phyloP scores from a whole-genome alignment of 2,797 vertebrate genomes.

The Sebastes minor region DNA sequence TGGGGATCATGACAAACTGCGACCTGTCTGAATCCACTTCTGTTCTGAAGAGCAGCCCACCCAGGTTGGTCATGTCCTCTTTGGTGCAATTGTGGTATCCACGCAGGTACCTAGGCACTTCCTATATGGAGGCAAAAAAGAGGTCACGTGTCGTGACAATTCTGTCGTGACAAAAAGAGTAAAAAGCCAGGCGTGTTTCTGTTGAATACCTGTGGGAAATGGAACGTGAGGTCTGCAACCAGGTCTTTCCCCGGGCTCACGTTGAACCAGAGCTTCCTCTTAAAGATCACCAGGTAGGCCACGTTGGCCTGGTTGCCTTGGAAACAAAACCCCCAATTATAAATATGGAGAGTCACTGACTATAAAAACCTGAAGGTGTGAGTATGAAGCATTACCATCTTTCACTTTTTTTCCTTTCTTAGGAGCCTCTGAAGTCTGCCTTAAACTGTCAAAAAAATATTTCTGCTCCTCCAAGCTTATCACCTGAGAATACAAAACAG shows the following conservation, averaged over 20 bases:
- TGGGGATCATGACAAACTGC: slow-evolving; percentile 87
- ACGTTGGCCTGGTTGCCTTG: slow-evolving; percentile 69
- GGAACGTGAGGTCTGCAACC: slow-evolving; percentile 89
- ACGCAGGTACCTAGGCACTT: slow-evolving; percentile 90
- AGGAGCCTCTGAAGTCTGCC: slow-evolving; percentile 82
- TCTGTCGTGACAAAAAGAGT: neutral
- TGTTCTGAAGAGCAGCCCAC: slow-evolving; percentile 89
- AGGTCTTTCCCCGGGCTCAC: slow-evolving; percentile 90
- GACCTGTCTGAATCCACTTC: slow-evolving; percentile 83
- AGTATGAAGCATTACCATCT: slow-evolving; percentile 80
- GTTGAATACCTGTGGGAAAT: slow-evolving; percentile 91
- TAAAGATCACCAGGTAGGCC: slow-evolving; percentile 88
- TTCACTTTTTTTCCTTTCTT: slow-evolving; percentile 86
- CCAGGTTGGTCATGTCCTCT: slow-evolving; percentile 87
- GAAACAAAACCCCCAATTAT: slow-evolving; percentile 11
- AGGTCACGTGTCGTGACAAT: neutral
- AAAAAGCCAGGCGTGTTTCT: neutral
- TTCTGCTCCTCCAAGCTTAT: slow-evolving; percentile 87
- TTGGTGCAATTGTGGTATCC: slow-evolving; percentile 89
- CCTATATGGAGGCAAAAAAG: slow-evolving; percentile 74
- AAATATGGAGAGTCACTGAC: neutral
- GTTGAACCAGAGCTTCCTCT: slow-evolving; percentile 95
- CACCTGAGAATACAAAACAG: slow-evolving; percentile 74
- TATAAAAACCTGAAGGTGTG: neutral
- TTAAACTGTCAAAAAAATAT: slow-evolving; percentile 94